phyloP scores from a whole-genome alignment of 2,113 vertebrate species.

The Okapia johnstoni region DNA sequence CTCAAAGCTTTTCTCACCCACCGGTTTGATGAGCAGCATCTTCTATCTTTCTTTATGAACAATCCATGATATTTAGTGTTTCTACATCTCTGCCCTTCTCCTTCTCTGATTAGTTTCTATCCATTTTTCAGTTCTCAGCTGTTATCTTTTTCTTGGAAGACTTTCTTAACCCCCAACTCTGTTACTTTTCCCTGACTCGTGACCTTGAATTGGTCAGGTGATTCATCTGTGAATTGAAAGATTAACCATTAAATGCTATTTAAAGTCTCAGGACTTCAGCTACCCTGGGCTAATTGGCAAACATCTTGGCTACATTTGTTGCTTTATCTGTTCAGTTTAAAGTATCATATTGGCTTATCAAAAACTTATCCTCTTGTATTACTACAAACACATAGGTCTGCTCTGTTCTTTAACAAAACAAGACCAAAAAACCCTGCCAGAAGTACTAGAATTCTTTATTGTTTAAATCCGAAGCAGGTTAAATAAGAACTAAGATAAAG shows the following conservation, averaged over 20 bases:
- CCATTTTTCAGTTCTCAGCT: not conserved
- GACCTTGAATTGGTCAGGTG: not conserved
- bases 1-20: not conserved
- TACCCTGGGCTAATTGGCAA: not conserved
- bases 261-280: not conserved
- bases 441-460: constrained; percentile 49
- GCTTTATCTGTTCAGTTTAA: not conserved
- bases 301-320: not conserved
- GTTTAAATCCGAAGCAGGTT: constrained; percentile 57
- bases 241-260: not conserved
- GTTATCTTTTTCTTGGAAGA: not conserved
- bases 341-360: constrained; percentile 31
- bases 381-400: constrained; percentile 30
- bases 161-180: not conserved
- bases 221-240: not conserved
- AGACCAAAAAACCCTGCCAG: constrained; percentile 4
- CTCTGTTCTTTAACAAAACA: constrained; percentile 24
- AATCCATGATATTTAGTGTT: not conserved
- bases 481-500: constrained; percentile 61
- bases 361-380: constrained; percentile 51
- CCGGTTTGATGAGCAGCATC: not conserved
- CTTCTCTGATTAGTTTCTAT: not conserved
- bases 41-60: not conserved
- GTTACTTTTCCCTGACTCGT: not conserved
- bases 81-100: not conserved